These are phyloP conservation scores for Pyrrhosoma nymphula DNA, from an alignment of 2,888 invertebrate species.

Conservation along the genomic window DNA sequence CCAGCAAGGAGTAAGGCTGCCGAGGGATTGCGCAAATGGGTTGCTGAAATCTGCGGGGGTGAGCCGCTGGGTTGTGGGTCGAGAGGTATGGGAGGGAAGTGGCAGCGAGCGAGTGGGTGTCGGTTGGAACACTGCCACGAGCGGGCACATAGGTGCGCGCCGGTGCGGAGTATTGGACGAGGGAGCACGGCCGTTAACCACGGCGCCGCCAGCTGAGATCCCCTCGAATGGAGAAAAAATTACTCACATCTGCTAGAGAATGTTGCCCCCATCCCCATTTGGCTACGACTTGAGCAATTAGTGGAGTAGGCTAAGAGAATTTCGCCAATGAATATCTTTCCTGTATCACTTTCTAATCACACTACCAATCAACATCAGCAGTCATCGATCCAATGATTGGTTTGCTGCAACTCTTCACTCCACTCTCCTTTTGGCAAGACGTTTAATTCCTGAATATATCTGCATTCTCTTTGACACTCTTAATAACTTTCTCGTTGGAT, in stretches of 20 bases:
- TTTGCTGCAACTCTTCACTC: no score
- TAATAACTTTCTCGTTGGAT: no score
- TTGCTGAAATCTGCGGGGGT: conserved; percentile 28
- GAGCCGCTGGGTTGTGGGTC: not conserved
- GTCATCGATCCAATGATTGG: no score
- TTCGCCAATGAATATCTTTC: not conserved
- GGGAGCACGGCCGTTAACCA: not conserved
- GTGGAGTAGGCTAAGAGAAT: not conserved
- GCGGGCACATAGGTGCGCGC: not conserved
- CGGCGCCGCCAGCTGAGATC: not conserved
- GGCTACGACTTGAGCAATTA: not conserved
- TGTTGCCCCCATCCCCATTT: not conserved
- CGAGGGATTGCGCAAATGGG: not conserved
- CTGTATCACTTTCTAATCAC: not conserved
- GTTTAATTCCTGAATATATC: no score
- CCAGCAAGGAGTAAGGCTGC: not conserved
- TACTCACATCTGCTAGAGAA: not conserved
- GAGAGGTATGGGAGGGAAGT: not conserved
- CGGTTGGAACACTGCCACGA: not conserved
- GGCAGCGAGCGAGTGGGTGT: not conserved
- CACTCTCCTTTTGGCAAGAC: no score
- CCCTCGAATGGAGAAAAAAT: not conserved
- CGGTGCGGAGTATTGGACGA: not conserved
- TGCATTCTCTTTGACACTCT: no score
- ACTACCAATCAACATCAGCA: no score